Evolutionary conservation across 2,113 vertebrate species (phyloP), one percentile per base, ranked within the genome.

Genomic region (zebrafish (Danio rerio)): DNA sequence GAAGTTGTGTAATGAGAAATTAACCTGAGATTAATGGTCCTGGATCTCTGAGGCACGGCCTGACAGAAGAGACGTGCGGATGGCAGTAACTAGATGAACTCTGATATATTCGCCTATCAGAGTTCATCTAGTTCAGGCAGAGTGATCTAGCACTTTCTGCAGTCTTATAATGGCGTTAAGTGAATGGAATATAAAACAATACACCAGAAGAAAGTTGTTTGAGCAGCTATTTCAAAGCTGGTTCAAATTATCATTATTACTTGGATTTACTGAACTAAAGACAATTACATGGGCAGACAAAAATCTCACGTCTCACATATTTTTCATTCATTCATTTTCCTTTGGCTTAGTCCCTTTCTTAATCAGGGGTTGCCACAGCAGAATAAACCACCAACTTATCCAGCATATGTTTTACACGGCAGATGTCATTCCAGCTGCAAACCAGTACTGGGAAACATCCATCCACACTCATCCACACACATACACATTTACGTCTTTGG

Each of bases 1-100:
- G 70, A 79, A 87, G 80, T 76, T 80, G 87, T 80, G 65, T 85
- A 82, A 88, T 83, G 75, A 85, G 71, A 82, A 85, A 86, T 88
- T 85, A 87, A 83, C 83, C 68, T 53, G 58, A 52, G 52, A 58
- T 82, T 85, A 85, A 87, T 83, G 63, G 84, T 53, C 76, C 52
- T 84, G 43, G n/a, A 69, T 83, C 47, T 43, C 15, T 40, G n/a
- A 77, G 72, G 55, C 65, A 53, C 8, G 80, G 10, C 53, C 78
- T 79, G 62, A 71, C 73, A 81, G 55, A 80, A 18, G 70, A 63
- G 47, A 73, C 40, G 21, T 40, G 59, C 72, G 66, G 82, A 79
- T 21, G 45, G 78, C 66, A 55, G 52, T 53, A 68, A 53, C 49
- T 76, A 49, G 76, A 81, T 45, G 78, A 78, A 78, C 72, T 73